Evolutionary conservation across 2,888 invertebrate species (phyloP).

Genomic region (Stramonita haemastoma): DNA sequence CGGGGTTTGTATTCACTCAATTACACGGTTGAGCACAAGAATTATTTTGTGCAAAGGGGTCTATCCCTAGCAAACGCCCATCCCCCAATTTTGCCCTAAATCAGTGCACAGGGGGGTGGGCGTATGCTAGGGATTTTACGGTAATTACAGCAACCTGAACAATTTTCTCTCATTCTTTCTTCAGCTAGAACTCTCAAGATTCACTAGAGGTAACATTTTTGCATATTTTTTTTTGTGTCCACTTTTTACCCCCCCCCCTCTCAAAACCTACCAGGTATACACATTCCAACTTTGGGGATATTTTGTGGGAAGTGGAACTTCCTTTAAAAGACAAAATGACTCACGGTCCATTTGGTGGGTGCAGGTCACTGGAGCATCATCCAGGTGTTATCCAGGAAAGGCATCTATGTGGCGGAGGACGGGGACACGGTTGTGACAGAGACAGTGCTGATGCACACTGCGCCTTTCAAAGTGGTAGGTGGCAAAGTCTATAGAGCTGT

Average conservation of each 20-base stretch:
- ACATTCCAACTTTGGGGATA: background rate
- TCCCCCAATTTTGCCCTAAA: no score
- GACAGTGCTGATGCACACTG: conserved; percentile 95
- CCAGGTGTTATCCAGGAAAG: conserved; percentile 94
- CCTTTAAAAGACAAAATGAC: background rate
- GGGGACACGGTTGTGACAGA: conserved; percentile 94
- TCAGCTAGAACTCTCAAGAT: no score
- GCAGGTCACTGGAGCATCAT: conserved; percentile 94
- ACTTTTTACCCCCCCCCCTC: background rate
- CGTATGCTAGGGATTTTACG: no score
- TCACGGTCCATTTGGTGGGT: conserved; percentile 37
- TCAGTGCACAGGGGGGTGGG: background rate
- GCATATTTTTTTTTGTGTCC: background rate
- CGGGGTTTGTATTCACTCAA: no score
- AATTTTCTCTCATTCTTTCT: no score
- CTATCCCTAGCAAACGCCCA: no score
- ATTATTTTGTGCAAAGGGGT: no score
- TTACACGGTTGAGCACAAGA: no score
- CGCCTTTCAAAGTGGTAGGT: conserved; percentile 93
- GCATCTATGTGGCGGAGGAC: conserved; percentile 88
- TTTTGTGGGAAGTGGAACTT: background rate
- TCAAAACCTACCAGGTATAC: no score
- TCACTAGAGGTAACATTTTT: no score
- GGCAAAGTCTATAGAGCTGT: background rate
- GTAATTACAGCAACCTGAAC: no score